Evolutionary conservation across 1,140 invertebrate species (phyloP), one percentile per base, ranked within the genome.

Genomic region (Microplitis mediator): DNA sequence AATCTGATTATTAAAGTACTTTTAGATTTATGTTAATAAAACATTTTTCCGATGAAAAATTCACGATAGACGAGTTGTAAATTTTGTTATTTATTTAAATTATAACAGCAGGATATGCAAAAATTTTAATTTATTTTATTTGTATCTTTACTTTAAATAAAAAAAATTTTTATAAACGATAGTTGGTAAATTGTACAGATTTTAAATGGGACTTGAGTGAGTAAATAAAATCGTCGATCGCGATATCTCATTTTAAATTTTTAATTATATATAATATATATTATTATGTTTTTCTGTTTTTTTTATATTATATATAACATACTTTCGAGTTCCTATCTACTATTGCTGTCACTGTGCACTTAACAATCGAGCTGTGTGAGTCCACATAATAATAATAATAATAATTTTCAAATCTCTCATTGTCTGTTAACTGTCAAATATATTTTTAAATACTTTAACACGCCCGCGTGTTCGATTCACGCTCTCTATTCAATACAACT

Each of bases 291-390:
- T 72, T 58, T 14, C 50, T 62, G 23, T 56, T 14, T 62, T 56
- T 74, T 64, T 64, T 63, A 69, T 69, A 66, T 66, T 75, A 32
- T 68, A 72, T 69, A 72, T 75, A 72, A 73, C 61, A 58, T 76
- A 76, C 72, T 74, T 76, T 76, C 73, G 62, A 74, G 72, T 74
- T 76, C 70, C 73, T 76, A 76, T 54, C 72, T 74, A 76, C 75
- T 76, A 76, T 75, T 77, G 72, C 74, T 73, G 71, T 63, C 71
- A 72, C 66, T 76, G 76, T 77, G 74, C 76, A 77, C 58, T 75
- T 77, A 74, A 76, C 74, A 74, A 45, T 74, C 68, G 74, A 75
- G 66, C 67, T 67, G 52, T 75, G 67, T 73, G 71, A 62, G 61
- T 73, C 16, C 69, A 71, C 69, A 72, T 66, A 58, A 69, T 64